A percentile compares a stretch with the other conserved stretches of the same genome.
Conservation (phyloP, 2,888 invertebrate genomes). For the Bugula neritina region DNA sequence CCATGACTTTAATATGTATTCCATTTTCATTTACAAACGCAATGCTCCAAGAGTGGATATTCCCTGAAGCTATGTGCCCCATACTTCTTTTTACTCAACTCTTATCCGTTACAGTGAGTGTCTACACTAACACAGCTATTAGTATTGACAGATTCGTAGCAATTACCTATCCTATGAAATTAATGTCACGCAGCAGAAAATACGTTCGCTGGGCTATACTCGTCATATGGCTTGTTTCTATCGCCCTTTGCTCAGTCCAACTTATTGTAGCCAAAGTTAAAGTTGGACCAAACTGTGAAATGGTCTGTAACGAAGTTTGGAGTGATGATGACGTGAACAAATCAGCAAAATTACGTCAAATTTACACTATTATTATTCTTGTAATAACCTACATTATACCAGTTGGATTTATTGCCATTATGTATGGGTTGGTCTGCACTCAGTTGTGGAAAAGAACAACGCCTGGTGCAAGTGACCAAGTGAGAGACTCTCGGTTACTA, state of each 20-base stretch:
- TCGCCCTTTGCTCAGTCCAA: constrained; percentile 50
- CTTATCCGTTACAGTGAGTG: constrained; percentile 54
- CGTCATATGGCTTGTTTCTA: constrained; percentile 53
- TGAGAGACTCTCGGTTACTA: constrained; percentile 52
- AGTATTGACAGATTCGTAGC: constrained; percentile 55
- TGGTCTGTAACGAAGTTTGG: constrained; percentile 40
- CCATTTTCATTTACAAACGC: constrained; percentile 69
- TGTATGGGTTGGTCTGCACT: constrained; percentile 54
- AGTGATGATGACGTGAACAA: constrained; percentile 32
- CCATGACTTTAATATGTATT: constrained; percentile 84
- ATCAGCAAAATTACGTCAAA: no score
- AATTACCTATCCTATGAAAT: constrained; percentile 41
- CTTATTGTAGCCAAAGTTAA: constrained; percentile 41
- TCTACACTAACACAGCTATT: constrained; percentile 56
- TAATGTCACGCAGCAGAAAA: constrained; percentile 46
- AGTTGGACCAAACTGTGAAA: constrained; percentile 26
- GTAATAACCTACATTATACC: constrained; percentile 50
- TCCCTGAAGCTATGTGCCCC: constrained; percentile 55
- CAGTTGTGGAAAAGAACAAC: constrained; percentile 53
- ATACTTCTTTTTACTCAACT: constrained; percentile 56
- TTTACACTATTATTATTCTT: constrained; percentile 42
- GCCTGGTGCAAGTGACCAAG: constrained; percentile 55
- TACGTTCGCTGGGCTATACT: constrained; percentile 50
- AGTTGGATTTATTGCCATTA: constrained; percentile 51
- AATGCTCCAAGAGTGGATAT: constrained; percentile 55